Percentiles rank a stretch among this genome's conserved stretches.
Conservation (phyloP, 2,888 invertebrate genomes). For the Rhyacophila evoluta region DNA sequence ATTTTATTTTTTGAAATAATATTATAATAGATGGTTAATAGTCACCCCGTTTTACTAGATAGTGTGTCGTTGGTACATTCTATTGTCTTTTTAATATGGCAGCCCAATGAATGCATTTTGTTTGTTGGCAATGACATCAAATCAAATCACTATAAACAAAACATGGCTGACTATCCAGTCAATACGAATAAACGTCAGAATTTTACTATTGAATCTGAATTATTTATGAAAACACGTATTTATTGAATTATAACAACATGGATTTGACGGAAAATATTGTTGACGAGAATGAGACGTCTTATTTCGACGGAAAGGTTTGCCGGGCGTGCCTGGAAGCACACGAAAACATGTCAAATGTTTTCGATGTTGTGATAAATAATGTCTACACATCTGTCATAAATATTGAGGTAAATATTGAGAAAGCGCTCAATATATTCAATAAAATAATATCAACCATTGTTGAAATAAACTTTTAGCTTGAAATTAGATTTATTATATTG, state of each 20-base stretch:
- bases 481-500: too few relatives aligned
- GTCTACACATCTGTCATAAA: background rate
- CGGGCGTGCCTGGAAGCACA: background rate
- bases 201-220: too few relatives aligned
- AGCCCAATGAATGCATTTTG: background rate
- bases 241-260: background rate
- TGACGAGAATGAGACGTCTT: background rate
- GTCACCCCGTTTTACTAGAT: too few relatives aligned
- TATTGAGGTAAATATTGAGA: background rate
- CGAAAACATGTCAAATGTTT: background rate
- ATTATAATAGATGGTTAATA: too few relatives aligned
- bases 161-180: conserved; percentile 57
- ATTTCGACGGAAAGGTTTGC: background rate
- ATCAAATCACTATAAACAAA: too few relatives aligned
- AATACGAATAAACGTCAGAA: too few relatives aligned
- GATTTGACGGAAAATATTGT: background rate
- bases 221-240: background rate
- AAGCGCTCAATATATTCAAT: too few relatives aligned
- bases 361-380: background rate
- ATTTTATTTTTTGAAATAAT: too few relatives aligned
- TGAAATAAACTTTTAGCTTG: too few relatives aligned
- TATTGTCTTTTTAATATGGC: background rate
- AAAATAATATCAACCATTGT: too few relatives aligned
- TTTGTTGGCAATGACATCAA: too few relatives aligned
- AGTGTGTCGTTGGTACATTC: too few relatives aligned